Percentiles rank a stretch among this genome's conserved stretches.
These are phyloP conservation scores for Carcharodon carcharias DNA, from an alignment of 2,797 vertebrate genomes.

Conservation along the genomic window DNA sequence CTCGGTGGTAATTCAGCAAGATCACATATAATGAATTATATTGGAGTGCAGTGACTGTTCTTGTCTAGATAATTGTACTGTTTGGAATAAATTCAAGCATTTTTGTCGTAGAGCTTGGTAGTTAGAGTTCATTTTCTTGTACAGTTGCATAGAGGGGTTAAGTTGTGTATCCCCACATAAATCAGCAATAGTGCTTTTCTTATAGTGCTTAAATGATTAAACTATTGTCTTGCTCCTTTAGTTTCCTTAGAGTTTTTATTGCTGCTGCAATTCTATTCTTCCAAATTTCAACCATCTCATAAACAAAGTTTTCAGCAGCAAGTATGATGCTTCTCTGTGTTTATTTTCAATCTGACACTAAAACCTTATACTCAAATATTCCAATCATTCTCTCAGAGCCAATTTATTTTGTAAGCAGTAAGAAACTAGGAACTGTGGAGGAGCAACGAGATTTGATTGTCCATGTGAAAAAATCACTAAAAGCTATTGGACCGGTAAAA, in stretches of 20 bases:
- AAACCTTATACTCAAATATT: neutral
- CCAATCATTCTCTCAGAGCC: slow-evolving; percentile 2
- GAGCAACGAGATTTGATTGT: neutral
- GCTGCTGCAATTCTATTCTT: neutral
- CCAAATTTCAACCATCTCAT: neutral
- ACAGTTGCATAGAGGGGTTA: neutral
- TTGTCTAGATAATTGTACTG: neutral
- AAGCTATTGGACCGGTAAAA: neutral
- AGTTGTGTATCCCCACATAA: neutral
- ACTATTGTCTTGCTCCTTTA: neutral
- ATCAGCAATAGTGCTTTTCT: neutral
- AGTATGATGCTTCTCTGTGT: neutral
- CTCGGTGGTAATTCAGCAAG: neutral
- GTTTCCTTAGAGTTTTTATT: neutral
- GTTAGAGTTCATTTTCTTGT: neutral
- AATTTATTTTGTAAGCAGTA: neutral
- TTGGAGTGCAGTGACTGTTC: neutral
- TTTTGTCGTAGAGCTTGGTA: neutral
- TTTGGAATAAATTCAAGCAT: neutral
- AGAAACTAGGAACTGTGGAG: neutral
- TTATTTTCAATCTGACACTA: neutral
- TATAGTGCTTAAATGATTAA: neutral
- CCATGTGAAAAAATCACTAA: neutral
- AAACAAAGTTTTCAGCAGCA: neutral
- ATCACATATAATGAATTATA: neutral